Conservation (phyloP, 2,888 invertebrate species). For the Masnerella sp. region DNA sequence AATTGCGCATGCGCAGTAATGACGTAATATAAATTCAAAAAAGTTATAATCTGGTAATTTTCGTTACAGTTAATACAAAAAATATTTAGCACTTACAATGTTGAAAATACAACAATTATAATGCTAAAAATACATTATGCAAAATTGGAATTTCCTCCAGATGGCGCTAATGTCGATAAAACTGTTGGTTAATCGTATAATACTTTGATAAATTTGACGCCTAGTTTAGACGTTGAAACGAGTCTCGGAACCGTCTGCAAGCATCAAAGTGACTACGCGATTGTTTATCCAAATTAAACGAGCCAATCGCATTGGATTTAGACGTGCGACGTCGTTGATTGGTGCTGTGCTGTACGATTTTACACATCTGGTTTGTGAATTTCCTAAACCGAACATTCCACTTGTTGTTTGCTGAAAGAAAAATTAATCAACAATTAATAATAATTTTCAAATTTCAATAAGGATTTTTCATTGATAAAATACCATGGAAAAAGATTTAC, state of each 20-base stretch:
- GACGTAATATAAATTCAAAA: no score
- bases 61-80: no score
- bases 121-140: no score
- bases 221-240: conserved; percentile 85
- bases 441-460: not conserved
- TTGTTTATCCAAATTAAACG: conserved; percentile 97
- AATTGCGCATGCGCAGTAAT: no score
- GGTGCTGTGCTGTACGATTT: conserved; percentile 97
- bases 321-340: conserved; percentile 90
- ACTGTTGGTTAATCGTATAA: no score
- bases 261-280: conserved; percentile 93
- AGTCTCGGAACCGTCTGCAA: conserved; percentile 97
- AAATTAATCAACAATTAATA: not conserved
- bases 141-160: no score
- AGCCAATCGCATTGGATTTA: conserved; percentile 93
- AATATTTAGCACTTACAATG: no score
- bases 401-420: conserved; percentile 81
- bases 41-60: no score
- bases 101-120: no score
- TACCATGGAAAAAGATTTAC: no score
- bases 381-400: conserved; percentile 97
- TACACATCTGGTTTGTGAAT: conserved; percentile 96
- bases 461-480: not conserved
- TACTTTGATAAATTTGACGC: conserved; percentile 41
- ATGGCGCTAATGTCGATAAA: no score